Base-by-base conservation (phyloP, 2,797 vertebrate species). In the Acanthopagrus latus region DNA sequence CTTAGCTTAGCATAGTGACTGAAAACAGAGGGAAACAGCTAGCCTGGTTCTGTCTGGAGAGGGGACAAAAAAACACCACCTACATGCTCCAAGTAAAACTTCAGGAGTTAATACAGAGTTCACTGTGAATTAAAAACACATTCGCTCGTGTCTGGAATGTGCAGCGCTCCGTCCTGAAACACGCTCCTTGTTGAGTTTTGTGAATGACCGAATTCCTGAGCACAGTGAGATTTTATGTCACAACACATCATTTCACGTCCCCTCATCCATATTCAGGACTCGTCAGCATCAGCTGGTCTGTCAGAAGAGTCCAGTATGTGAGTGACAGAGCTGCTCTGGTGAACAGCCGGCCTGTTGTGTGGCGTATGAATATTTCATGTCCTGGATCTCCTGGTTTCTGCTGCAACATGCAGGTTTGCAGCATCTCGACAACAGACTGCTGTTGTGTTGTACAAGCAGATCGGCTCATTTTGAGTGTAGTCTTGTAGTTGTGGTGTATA, bases 251-350 rank as follows among this genome's bases (percentile, higher is more conserved):
- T 78, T 72, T 76, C 64, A 59, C 41, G 47, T 70, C 76, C 29
- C 65, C 85, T 89, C 89, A 91, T 91, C 82, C 86, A 89, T 89
- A 91, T 91, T 88, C 85, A 87, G 76, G 60, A 60, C 66, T 18
- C 6, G 20, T 54, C 72, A 41, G 59, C 64, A 73, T 83, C 76
- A 79, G 78, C 84, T 71, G 78, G 21, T 80, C 75, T 23, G 5
- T 64, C 70, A 82, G 68, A 73, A 46, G 74, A 76, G 47, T 70
- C 64, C 66, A 17, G 78, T 11, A 7, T 63, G 33, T 46, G 60
- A 74, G 64, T 44, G 71, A 72, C 25, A 21, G 63, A 55, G 74
- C 62, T 1, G 66, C 66, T 33, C 47, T 16, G 71, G 62, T 44
- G 23, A 80, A 88, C 82, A 66, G 82, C 57, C 13, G 23, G 57